Percentiles rank a stretch among this genome's conserved stretches.
These are phyloP conservation scores for Andricus curvator DNA, from an alignment of 2,888 invertebrate genomes.

Conservation along the genomic window DNA sequence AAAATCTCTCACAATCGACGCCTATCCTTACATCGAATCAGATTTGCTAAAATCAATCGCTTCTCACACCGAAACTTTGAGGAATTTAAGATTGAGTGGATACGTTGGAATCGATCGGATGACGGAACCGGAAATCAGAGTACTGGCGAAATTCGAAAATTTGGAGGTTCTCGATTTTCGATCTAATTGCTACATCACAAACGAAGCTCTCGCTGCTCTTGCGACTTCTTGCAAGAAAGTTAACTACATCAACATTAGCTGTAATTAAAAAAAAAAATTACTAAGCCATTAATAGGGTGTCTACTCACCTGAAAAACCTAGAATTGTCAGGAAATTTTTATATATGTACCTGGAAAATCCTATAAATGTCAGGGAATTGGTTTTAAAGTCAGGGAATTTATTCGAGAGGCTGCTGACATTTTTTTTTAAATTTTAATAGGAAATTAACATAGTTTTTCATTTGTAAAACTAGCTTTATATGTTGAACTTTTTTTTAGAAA, in stretches of 20 bases:
- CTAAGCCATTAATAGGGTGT: no score
- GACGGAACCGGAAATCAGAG: neutral
- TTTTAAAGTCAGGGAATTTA: no score
- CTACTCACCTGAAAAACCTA: no score
- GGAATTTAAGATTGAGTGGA: slow-evolving; percentile 5
- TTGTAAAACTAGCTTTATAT: no score
- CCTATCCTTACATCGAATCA: slow-evolving; percentile 4
- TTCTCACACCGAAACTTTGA: neutral
- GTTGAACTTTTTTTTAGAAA: no score
- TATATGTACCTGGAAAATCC: no score
- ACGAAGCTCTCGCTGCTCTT: neutral
- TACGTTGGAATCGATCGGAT: slow-evolving; percentile 19
- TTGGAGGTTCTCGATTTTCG: slow-evolving; percentile 15
- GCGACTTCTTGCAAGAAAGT: slow-evolving; percentile 8
- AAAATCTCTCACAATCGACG: slow-evolving; percentile 16
- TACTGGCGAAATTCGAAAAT: slow-evolving; percentile 7
- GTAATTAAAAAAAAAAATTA: neutral
- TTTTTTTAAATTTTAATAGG: no score
- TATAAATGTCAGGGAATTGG: no score
- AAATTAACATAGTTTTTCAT: no score
- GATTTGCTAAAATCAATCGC: slow-evolving; percentile 6
- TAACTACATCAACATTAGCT: slow-evolving; percentile 14
- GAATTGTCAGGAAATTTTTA: no score
- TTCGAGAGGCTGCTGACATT: no score
- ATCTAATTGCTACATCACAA: slow-evolving; percentile 18